Base-by-base conservation (phyloP, 2,113 vertebrate genomes). In the Prolemur simus region DNA sequence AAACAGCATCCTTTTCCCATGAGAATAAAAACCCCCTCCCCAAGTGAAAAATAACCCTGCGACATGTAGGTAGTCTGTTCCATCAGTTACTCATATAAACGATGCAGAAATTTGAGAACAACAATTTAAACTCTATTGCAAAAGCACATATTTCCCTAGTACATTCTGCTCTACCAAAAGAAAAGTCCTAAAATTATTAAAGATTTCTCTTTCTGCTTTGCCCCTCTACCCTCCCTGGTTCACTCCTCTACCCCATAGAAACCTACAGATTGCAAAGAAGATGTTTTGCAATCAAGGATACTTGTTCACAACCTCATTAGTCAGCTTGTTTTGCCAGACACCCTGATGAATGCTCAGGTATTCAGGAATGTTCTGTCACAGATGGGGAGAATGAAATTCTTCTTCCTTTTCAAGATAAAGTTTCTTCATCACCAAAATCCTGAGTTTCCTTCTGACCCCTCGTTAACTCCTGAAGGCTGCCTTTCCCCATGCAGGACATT, bases 1-100 rank as follows among this genome's bases (percentile, higher is more conserved):
- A 97, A 97, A 96, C 69, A 96, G 42, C 54, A 42, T 87, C 92
- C 93, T 85, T 96, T 97, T 42, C 89, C 85, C 66, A 88, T 17
- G 23, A 93, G 73, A 73, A 90, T 84, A 94, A 97, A 97, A 97
- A 77, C 20, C 25, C 4, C 3, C 60, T 13, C n/a, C 39, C 17
- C 71, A 80, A 87, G 73, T 25, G 83, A 92, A 92, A 71, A 92
- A 93, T 85, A 96, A 60, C 12, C 68, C 96, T 94, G n/a, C 34
- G 77, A 85, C 47, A 63, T 92, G 37, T 56, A 94, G 82, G 18
- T 45, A 64, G 25, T 92, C 17, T 17, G 34, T 92, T 96, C 89
- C 78, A 81, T 69, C 32, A 93, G 17, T 34, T 86, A 29, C 77
- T 94, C 89, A 91, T 85, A 87, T 27, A 87, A 87, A 91, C 87